These are phyloP conservation scores for Chymomyza amoena DNA, from an alignment of 2,888 invertebrate genomes.

Conservation along the genomic window DNA sequence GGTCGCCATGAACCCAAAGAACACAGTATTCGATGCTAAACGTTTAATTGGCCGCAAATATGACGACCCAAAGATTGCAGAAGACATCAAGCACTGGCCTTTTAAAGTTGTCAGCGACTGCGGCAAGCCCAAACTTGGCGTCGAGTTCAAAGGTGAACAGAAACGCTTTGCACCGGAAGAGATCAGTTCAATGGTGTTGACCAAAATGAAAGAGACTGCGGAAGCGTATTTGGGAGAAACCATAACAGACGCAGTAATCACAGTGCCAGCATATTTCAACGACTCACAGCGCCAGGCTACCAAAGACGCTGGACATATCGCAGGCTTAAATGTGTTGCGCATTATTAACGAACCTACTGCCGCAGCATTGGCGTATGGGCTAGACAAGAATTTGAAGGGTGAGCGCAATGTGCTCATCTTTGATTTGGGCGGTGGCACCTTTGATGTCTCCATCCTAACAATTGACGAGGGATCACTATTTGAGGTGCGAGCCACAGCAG, in stretches of 20 bases:
- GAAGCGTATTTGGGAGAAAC: slow-evolving; percentile 91
- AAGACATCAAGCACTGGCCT: slow-evolving; percentile 96
- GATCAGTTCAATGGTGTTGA: background rate
- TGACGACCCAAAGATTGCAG: slow-evolving; percentile 91
- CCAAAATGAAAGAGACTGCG: background rate
- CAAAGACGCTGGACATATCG: slow-evolving; percentile 94
- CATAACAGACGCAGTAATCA: slow-evolving; percentile 91
- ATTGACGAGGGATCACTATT: slow-evolving; percentile 94
- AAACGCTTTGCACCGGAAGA: slow-evolving; percentile 86
- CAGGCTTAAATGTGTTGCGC: slow-evolving; percentile 85
- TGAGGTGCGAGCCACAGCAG: slow-evolving; percentile 97
- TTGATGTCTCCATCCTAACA: slow-evolving; percentile 95
- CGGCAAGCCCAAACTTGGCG: slow-evolving; percentile 89
- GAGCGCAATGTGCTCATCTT: slow-evolving; percentile 88
- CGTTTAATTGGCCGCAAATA: slow-evolving; percentile 95
- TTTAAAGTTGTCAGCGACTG: slow-evolving; percentile 91
- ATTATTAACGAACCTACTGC: slow-evolving; percentile 89
- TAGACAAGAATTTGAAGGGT: slow-evolving; percentile 88
- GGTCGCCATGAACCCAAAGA: slow-evolving; percentile 92
- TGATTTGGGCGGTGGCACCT: slow-evolving; percentile 87
- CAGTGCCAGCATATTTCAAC: slow-evolving; percentile 94
- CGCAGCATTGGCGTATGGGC: slow-evolving; percentile 93
- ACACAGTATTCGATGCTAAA: slow-evolving; percentile 96
- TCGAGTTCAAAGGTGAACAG: slow-evolving; percentile 91
- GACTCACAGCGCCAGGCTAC: slow-evolving; percentile 93